A percentile compares a stretch with the other conserved stretches of the same genome.
These are phyloP conservation scores for Oeneis ivallda DNA, from an alignment of 2,888 invertebrate genomes.

Conservation along the genomic window DNA sequence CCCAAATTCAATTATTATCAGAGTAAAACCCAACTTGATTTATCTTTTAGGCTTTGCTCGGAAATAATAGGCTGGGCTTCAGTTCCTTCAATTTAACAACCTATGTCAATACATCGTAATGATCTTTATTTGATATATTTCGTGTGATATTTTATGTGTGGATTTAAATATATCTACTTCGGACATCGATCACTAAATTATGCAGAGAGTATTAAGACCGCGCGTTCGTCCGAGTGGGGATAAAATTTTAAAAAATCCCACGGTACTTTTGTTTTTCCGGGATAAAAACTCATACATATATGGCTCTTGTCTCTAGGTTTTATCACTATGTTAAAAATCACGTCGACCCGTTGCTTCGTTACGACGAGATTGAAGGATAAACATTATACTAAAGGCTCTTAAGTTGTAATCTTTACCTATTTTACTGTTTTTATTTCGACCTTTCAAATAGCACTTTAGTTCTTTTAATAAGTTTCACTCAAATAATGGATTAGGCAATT, in stretches of 20 bases:
- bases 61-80: constrained; percentile 13
- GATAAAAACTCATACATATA: too few species aligned
- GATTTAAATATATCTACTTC: background rate
- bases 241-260: too few species aligned
- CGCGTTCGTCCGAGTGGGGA: too few species aligned
- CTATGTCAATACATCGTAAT: background rate
- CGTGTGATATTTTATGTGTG: background rate
- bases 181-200: too few species aligned
- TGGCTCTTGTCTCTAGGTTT: too few species aligned
- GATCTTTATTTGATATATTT: background rate
- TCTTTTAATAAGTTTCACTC: background rate
- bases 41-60: constrained; percentile 29
- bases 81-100: constrained; percentile 1
- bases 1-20: constrained; percentile 24
- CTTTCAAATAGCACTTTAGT: background rate
- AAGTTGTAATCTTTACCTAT: too few species aligned
- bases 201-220: too few species aligned
- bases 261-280: too few species aligned
- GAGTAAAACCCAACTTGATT: constrained; percentile 30
- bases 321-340: too few species aligned
- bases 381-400: too few species aligned
- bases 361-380: too few species aligned
- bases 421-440: background rate
- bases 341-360: too few species aligned
- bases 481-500: background rate